Conservation (phyloP, 2,797 vertebrate species). For the Peromyscus melanophrys region DNA sequence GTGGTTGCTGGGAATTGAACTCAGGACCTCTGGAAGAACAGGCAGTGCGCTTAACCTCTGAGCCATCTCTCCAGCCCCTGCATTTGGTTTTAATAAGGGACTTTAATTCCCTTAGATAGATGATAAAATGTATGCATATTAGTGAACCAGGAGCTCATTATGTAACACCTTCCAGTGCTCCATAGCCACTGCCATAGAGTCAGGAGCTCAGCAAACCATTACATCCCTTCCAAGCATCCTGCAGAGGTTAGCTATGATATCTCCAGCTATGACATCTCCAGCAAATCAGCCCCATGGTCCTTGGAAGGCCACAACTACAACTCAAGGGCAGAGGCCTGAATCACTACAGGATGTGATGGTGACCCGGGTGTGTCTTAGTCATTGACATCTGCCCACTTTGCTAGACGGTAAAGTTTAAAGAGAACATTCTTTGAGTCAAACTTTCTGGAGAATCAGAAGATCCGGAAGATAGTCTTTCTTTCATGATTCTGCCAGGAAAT, state of each 20-base stretch:
- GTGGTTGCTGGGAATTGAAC: no score
- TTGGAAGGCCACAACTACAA: background rate
- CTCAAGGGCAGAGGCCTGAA: background rate
- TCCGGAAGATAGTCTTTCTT: background rate
- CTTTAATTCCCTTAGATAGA: conserved; percentile 44
- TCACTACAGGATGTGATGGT: background rate
- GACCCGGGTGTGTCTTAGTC: background rate
- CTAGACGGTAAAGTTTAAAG: background rate
- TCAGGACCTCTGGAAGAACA: no score
- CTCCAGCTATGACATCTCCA: no score
- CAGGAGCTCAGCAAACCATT: background rate
- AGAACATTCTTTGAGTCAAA: background rate
- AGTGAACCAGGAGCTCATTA: conserved; percentile 36
- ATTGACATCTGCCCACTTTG: background rate
- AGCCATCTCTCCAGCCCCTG: no score
- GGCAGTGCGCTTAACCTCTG: no score
- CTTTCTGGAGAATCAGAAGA: background rate
- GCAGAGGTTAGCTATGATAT: background rate
- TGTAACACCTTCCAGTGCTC: background rate
- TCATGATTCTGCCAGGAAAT: background rate
- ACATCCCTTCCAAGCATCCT: background rate
- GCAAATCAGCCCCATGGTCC: background rate
- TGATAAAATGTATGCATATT: conserved; percentile 9
- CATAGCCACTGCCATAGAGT: background rate
- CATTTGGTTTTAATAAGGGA: conserved; percentile 78